phyloP scores from a whole-genome alignment of 2,888 invertebrate genomes.

The Cotesia congregata region DNA sequence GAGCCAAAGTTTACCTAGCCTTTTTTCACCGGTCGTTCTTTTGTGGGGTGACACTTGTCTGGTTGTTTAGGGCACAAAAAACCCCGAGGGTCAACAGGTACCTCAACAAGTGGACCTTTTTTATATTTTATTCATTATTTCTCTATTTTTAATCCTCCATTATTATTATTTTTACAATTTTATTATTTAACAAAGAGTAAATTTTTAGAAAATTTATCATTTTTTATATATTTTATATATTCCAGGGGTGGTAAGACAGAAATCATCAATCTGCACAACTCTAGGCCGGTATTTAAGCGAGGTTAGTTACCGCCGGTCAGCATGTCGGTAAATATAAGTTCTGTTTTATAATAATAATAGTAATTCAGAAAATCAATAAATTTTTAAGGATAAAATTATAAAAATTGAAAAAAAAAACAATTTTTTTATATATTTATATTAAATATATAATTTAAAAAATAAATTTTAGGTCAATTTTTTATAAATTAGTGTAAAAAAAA shows the following conservation, averaged over 20 bases:
- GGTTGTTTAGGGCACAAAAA: conserved; percentile 26
- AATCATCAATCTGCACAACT: not conserved
- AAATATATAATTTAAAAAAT: too few species aligned
- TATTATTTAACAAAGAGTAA: too few species aligned
- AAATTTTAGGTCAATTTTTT: too few species aligned
- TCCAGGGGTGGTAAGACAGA: not conserved
- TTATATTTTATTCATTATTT: not conserved
- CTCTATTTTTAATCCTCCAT: not conserved
- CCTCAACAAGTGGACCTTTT: conserved; percentile 5
- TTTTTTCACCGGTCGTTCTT: conserved; percentile 13
- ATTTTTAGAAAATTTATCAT: not conserved
- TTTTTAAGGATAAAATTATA: not conserved
- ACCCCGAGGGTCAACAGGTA: conserved; percentile 16
- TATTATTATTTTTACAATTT: not conserved
- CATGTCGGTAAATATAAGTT: not conserved
- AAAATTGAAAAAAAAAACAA: too few species aligned
- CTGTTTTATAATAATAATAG: not conserved
- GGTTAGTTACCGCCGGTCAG: not conserved
- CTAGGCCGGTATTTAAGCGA: not conserved
- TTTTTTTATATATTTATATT: too few species aligned
- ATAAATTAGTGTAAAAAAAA: too few species aligned
- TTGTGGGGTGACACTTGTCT: conserved; percentile 23
- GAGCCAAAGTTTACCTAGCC: conserved; percentile 13
- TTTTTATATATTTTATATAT: not conserved
- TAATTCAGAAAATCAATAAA: not conserved